Evolutionary conservation across 2,888 invertebrate species (phyloP), one percentile per base, ranked within the genome.

Genomic region (Heliconius aoede): DNA sequence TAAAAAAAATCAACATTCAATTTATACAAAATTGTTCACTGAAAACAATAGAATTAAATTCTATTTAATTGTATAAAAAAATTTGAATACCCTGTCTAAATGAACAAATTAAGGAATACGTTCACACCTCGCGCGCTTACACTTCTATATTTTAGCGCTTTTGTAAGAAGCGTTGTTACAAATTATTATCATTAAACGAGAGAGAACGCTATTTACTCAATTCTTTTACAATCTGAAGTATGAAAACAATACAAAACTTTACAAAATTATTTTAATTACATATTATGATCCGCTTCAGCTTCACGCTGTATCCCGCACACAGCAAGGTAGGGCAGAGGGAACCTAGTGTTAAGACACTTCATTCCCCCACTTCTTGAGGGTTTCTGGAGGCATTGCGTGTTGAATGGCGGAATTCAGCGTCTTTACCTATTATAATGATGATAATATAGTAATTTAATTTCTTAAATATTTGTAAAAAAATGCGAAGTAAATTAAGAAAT

Each of bases 81-180:
- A 55, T 1, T 55, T 11, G 21, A 11, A 64, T 36, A n/a, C 24
- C 36, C 8, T 9, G 7, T 64, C 36, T 24, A 64, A 24, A 64
- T 64, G 32, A 62, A 18, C 62, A 62, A 62, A 62, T 32, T 36
- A 32, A 32, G n/a, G 4, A 55, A 55, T 36, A 36, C 32, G n/a
- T 64, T 64, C 64, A n/a, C 24, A 64, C 62, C 11, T 64, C 64
- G 64, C 64, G 7, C 18, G n/a, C 4, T 64, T n/a, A n/a, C 32
- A 64, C 55, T 24, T 32, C 32, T 62, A 21, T 32, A 26, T 60
- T 24, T 30, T 62, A 30, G 32, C n/a, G n/a, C n/a, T 30, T 21
- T n/a, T 5, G 15, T 36, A 64, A 21, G 36, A n/a, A 36, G 11
- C 1, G 36, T 64, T 64, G 64, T 36, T 36, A 36, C 24, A 64